These are phyloP conservation scores for Ancistrus triradiatus DNA, from an alignment of 2,113 vertebrate genomes.

Conservation along the genomic window DNA sequence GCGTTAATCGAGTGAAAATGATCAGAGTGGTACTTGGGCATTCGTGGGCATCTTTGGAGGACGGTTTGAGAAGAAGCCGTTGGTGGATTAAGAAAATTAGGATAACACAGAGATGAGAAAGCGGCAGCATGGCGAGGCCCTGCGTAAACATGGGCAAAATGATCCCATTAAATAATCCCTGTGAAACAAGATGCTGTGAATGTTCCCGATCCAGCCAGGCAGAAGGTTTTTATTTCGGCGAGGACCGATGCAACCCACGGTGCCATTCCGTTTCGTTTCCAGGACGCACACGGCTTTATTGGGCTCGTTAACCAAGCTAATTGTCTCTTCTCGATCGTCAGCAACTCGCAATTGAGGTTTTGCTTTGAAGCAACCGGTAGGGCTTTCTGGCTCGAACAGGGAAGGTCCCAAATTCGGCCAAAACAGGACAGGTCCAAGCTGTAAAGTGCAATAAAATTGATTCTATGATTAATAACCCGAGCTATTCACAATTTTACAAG, in stretches of 20 bases:
- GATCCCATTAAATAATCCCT: constrained; percentile 20
- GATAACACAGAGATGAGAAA: too few relatives aligned
- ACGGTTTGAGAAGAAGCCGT: not conserved
- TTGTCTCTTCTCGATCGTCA: constrained; percentile 23
- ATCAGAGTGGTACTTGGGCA: too few relatives aligned
- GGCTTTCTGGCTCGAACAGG: constrained; percentile 26
- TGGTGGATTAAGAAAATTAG: too few relatives aligned
- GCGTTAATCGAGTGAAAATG: too few relatives aligned
- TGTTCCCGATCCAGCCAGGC: not conserved
- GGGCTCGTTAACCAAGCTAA: constrained; percentile 27
- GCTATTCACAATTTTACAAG: constrained; percentile 52
- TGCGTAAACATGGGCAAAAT: too few relatives aligned
- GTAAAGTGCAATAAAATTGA: constrained; percentile 59
- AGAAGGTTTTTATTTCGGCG: constrained; percentile 7
- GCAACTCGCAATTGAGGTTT: constrained; percentile 12
- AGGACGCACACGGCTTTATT: constrained; percentile 24
- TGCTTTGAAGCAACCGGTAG: constrained; percentile 30
- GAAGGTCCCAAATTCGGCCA: constrained; percentile 39
- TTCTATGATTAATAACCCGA: constrained; percentile 63
- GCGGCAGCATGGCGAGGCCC: too few relatives aligned
- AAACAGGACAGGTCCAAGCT: constrained; percentile 46
- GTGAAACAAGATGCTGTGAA: not conserved
- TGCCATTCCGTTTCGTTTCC: constrained; percentile 15
- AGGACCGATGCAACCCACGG: not conserved
- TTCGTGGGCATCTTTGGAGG: too few relatives aligned